Base-by-base conservation (phyloP, 2,888 invertebrate genomes). In the Leptothorax acervorum region DNA sequence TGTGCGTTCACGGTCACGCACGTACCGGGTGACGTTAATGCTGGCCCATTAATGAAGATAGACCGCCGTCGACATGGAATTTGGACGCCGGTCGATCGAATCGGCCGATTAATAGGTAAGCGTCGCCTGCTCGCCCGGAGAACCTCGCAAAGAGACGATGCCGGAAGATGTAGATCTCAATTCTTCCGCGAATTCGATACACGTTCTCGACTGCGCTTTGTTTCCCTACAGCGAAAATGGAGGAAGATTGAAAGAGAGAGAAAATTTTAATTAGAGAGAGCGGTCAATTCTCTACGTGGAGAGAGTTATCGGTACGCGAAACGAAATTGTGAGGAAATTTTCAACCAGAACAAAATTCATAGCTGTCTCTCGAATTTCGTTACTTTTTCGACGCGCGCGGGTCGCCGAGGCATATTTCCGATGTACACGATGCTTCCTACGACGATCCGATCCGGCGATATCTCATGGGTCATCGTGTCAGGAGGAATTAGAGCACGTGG, bases 1-100 rank as follows among this genome's bases (percentile, higher is more conserved):
- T 93, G 90, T 92, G 91, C 91, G 88, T 93, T 93, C 93, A 92
- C 85, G 93, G 91, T 90, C 92, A 90, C 87, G 86, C 87, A 88
- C 85, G 85, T 92, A 92, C 87, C 90, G 90, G 89, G 89, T 90
- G 89, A 68, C 79, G 53, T 53, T 76, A 60, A 62, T 51, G 76
- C 63, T 83, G 66, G 84, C 82, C 66, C 55, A 74, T 76, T 90
- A 90, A 89, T 85, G 85, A 90, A 89, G 87, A 81, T 55, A 39
- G 55, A 86, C 23, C n/a, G 62, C 65, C 23, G 60, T 45, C 82
- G 82, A 85, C 76, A 28, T 18, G 55, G 23, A 73, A 85, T 73
- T 70, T 76, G 51, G 63, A 78, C 65, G 63, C 35, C 70, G 68
- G 23, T 5, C 18, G n/a, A 42, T 66, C 39, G 39, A 68, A 51